Evolutionary conservation across 2,888 invertebrate genomes (phyloP).

Genomic region (Ethmia dodecea): DNA sequence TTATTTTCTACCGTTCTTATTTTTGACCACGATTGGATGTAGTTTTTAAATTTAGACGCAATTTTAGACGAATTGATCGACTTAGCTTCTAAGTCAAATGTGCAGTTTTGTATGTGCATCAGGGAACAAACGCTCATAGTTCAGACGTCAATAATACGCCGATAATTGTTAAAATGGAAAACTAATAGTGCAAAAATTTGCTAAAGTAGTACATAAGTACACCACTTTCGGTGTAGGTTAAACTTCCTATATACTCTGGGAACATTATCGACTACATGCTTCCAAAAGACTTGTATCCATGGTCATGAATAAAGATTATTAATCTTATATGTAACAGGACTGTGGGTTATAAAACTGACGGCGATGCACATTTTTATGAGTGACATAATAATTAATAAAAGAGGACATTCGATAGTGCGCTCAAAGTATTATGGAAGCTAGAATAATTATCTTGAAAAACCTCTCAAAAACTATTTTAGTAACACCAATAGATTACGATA

Average conservation of each 20-base stretch:
- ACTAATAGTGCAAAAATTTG: conserved; percentile 26
- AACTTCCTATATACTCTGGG: too few species aligned
- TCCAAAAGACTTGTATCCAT: too few species aligned
- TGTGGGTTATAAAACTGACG: conserved; percentile 6
- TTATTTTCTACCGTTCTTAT: conserved; percentile 30
- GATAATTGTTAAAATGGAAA: conserved; percentile 3
- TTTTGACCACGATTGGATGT: conserved; percentile 6
- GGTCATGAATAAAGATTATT: too few species aligned
- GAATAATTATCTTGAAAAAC: too few species aligned
- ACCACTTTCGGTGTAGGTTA: too few species aligned
- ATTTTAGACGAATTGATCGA: conserved; percentile 20
- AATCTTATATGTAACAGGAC: conserved; percentile 18
- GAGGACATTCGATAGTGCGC: not conserved
- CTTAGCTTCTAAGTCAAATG: conserved; percentile 30
- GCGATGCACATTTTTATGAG: not conserved
- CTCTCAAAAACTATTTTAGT: conserved; percentile 46
- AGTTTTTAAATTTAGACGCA: not conserved
- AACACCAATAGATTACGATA: conserved; percentile 69
- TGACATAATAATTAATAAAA: not conserved
- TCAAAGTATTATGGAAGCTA: too few species aligned
- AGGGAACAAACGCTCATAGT: conserved; percentile 52
- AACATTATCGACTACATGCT: too few species aligned
- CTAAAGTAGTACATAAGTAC: too few species aligned
- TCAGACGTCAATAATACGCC: not conserved
- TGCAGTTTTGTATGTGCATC: conserved; percentile 44